Conservation (phyloP, 2,113 vertebrate genomes). For the Eptesicus fuscus region DNA sequence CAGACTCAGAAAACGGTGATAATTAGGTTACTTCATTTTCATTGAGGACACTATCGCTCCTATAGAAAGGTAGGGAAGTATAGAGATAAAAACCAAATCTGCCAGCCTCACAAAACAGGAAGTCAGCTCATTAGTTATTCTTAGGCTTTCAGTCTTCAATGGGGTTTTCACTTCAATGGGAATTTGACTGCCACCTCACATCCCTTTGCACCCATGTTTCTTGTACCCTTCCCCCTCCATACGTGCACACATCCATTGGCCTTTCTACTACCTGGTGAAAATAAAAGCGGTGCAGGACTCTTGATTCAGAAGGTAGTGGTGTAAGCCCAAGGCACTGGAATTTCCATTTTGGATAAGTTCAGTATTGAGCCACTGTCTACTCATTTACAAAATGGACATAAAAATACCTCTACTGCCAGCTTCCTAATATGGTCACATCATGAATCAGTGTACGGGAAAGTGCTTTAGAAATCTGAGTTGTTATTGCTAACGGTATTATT, state of each 20-base stretch:
- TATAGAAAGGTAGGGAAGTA: background rate
- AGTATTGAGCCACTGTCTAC: background rate
- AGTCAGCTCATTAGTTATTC: background rate
- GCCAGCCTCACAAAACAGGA: background rate
- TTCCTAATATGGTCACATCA: background rate
- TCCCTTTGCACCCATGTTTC: background rate
- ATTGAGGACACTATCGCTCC: background rate
- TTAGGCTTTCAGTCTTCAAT: background rate
- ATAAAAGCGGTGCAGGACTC: background rate
- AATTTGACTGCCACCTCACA: background rate
- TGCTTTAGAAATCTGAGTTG: background rate
- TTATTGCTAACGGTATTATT: background rate
- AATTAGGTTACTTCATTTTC: background rate
- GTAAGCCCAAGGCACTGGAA: background rate
- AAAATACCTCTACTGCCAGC: background rate
- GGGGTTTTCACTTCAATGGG: background rate
- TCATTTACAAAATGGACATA: background rate
- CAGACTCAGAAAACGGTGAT: background rate
- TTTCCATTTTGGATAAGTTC: background rate
- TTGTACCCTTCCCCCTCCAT: background rate
- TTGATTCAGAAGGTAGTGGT: background rate
- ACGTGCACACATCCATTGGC: background rate
- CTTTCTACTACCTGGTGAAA: background rate
- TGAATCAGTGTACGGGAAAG: background rate
- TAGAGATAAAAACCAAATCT: background rate